Conservation (phyloP, 2,888 invertebrate genomes). For the Apamea crenata region DNA sequence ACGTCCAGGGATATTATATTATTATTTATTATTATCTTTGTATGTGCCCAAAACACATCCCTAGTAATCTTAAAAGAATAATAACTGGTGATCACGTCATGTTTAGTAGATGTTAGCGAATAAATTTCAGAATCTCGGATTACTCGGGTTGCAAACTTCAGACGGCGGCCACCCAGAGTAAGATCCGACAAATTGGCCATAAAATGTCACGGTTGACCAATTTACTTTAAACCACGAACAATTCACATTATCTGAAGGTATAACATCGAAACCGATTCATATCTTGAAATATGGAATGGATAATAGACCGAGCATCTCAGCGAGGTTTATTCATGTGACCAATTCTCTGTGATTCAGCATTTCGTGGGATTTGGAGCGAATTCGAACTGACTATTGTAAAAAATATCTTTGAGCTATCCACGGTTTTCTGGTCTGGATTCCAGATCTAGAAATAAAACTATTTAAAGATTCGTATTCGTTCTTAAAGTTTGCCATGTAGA, state of each 20-base stretch:
- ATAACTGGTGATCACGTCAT: slow-evolving; percentile 3
- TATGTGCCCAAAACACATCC: neutral
- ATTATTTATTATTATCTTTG: too few species aligned
- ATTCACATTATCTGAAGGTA: slow-evolving; percentile 32
- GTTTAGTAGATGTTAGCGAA: slow-evolving; percentile 7
- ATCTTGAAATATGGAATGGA: slow-evolving; percentile 48
- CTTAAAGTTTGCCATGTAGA: neutral
- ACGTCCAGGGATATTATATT: too few species aligned
- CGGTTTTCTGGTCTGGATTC: slow-evolving; percentile 10
- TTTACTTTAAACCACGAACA: slow-evolving; percentile 42
- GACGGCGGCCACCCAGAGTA: slow-evolving; percentile 9
- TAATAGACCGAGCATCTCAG: slow-evolving; percentile 59
- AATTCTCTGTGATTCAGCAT: slow-evolving; percentile 68
- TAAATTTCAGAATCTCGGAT: slow-evolving; percentile 15
- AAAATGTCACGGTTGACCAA: slow-evolving; percentile 48
- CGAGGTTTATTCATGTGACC: slow-evolving; percentile 63
- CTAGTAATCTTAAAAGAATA: neutral
- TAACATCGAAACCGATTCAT: slow-evolving; percentile 26
- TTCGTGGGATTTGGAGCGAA: slow-evolving; percentile 57
- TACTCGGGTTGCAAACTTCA: slow-evolving; percentile 31
- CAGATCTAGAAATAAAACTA: neutral
- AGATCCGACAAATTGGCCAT: slow-evolving; percentile 43
- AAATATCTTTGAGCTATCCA: slow-evolving; percentile 26
- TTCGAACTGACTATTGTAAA: slow-evolving; percentile 40
- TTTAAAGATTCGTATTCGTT: neutral